phyloP scores from a whole-genome alignment of 2,888 invertebrate genomes.

The Eupithecia tripunctaria region DNA sequence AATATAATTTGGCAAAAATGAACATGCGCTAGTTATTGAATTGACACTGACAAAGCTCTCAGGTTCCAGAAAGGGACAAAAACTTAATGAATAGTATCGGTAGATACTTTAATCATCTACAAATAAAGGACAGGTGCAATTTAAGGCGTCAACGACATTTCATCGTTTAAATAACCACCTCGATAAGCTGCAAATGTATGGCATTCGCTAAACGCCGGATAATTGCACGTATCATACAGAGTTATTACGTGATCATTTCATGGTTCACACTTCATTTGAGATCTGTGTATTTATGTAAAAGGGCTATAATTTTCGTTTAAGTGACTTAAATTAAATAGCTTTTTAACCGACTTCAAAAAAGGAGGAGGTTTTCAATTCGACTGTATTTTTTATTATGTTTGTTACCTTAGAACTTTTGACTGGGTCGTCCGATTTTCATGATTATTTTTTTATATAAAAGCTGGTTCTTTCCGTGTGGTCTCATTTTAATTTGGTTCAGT shows the following conservation, averaged over 20 bases:
- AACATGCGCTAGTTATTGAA: background rate
- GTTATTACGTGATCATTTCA: constrained; percentile 41
- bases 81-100: background rate
- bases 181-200: constrained; percentile 31
- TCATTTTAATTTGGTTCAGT: too few relatives aligned
- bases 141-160: constrained; percentile 14
- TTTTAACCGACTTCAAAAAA: too few relatives aligned
- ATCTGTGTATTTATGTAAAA: constrained; percentile 25
- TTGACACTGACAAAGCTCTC: background rate
- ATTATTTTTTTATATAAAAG: too few relatives aligned
- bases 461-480: too few relatives aligned
- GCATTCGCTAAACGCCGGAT: constrained; percentile 39
- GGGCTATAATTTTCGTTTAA: constrained; percentile 33
- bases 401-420: too few relatives aligned
- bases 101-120: background rate
- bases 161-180: constrained; percentile 37
- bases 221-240: constrained; percentile 41
- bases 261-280: constrained; percentile 36
- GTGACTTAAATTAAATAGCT: constrained; percentile 1
- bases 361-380: too few relatives aligned
- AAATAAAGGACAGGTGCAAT: background rate
- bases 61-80: background rate
- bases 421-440: too few relatives aligned
- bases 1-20: background rate
- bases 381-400: too few relatives aligned